phyloP scores from a whole-genome alignment of 2,113 vertebrate species.

The Leptosomus discolor region DNA sequence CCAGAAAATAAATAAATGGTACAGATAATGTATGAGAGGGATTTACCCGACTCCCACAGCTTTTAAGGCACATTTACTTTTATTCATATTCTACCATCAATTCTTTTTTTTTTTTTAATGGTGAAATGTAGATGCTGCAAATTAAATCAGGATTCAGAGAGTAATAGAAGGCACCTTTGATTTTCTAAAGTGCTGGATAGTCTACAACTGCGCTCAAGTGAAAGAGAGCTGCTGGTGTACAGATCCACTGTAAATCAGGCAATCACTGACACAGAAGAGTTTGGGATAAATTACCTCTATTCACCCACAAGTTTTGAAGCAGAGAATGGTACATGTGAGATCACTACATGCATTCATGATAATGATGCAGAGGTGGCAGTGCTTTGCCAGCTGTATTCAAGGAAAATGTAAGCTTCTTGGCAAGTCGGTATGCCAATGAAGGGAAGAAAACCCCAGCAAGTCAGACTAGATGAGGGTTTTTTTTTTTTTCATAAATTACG shows the following conservation, averaged over 20 bases:
- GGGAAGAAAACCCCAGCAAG: not conserved
- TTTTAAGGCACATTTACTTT: not conserved
- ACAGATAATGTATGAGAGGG: not conserved
- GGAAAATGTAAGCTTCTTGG: slow-evolving; percentile 5
- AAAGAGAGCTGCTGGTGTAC: not conserved
- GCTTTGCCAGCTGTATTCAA: slow-evolving; percentile 45
- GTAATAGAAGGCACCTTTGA: not conserved
- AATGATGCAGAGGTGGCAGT: slow-evolving; percentile 5
- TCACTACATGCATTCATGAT: not conserved
- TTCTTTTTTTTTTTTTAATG: not conserved
- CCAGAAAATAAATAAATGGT: not conserved
- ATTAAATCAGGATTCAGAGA: not conserved
- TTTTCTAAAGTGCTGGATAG: not conserved
- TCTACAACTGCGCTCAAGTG: not conserved
- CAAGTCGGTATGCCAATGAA: not conserved
- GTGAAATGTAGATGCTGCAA: not conserved
- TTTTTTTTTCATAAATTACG: not conserved
- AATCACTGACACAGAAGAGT: not conserved
- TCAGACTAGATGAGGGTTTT: not conserved
- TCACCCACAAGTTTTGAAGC: slow-evolving; percentile 2
- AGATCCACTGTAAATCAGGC: not conserved
- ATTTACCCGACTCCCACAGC: not conserved
- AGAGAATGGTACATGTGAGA: not conserved
- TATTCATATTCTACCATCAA: not conserved
- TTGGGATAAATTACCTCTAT: slow-evolving; percentile 48